phyloP scores from a whole-genome alignment of 2,113 vertebrate species.

The Callithrix jacchus region DNA sequence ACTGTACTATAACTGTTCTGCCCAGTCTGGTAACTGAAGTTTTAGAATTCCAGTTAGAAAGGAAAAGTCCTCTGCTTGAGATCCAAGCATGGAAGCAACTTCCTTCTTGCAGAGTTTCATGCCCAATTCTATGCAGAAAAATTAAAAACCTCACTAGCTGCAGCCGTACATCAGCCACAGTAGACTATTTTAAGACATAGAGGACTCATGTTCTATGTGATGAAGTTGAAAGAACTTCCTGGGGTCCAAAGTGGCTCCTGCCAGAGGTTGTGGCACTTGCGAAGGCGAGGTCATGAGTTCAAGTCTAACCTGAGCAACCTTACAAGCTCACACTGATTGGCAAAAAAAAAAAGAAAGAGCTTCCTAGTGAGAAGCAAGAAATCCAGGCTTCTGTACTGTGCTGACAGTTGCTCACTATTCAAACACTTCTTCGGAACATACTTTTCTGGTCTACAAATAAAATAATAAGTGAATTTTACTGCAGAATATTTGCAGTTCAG shows the following conservation, averaged over 20 bases:
- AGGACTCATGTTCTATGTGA: not conserved
- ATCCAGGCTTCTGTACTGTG: not conserved
- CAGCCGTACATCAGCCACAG: not conserved
- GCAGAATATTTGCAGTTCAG: not conserved
- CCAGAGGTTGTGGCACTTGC: no score
- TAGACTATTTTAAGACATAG: not conserved
- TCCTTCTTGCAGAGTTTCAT: not conserved
- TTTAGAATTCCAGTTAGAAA: not conserved
- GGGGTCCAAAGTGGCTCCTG: no score
- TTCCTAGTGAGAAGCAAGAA: not conserved
- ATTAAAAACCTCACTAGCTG: not conserved
- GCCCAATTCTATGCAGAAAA: not conserved
- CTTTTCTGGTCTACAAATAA: not conserved
- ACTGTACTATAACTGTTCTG: not conserved
- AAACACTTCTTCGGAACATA: not conserved
- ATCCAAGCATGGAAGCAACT: not conserved
- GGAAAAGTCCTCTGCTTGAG: not conserved
- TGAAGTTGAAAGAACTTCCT: not conserved
- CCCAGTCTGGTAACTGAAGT: not conserved
- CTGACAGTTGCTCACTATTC: rapidly evolving
- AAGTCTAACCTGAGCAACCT: no score
- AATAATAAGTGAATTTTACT: not conserved
- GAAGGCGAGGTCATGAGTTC: no score
- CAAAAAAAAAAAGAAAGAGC: no score
- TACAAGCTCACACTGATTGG: no score